A percentile compares a stretch with the other conserved stretches of the same genome.
Conservation (phyloP, 2,113 vertebrate species). For the Climacteris rufus region DNA sequence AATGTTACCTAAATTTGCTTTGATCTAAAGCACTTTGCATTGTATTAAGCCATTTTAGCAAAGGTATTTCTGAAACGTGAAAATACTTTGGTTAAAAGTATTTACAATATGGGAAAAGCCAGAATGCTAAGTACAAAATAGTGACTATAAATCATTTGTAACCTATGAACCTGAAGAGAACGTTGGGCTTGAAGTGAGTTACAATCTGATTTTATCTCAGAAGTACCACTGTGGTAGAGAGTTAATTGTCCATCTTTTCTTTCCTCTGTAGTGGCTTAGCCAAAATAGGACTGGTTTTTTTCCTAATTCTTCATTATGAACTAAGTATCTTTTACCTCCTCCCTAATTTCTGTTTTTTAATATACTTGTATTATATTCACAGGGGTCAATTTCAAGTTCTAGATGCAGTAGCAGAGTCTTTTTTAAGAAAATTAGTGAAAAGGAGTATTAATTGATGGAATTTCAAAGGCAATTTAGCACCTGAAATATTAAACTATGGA, state of each 20-base stretch:
- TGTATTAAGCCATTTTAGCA: neutral
- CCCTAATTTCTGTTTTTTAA: neutral
- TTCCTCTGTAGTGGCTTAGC: neutral
- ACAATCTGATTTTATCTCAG: neutral
- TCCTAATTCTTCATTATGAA: neutral
- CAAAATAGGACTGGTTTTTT: neutral
- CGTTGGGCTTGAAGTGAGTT: neutral
- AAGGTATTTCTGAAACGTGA: conserved; percentile 3
- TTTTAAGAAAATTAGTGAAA: neutral
- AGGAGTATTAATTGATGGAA: neutral
- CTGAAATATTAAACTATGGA: neutral
- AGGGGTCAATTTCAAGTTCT: neutral
- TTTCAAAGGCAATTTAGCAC: neutral
- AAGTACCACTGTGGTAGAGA: neutral
- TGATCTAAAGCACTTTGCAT: neutral
- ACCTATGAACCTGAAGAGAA: neutral
- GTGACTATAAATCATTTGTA: conserved; percentile 33
- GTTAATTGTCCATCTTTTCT: conserved; percentile 14
- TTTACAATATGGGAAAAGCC: neutral
- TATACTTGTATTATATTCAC: neutral
- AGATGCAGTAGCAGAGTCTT: neutral
- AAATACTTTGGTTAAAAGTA: conserved; percentile 6
- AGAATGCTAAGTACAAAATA: neutral
- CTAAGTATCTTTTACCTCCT: neutral
- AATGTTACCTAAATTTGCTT: conserved; percentile 1